Base-by-base conservation (phyloP, 2,797 vertebrate genomes). In the Garrulus glandarius region DNA sequence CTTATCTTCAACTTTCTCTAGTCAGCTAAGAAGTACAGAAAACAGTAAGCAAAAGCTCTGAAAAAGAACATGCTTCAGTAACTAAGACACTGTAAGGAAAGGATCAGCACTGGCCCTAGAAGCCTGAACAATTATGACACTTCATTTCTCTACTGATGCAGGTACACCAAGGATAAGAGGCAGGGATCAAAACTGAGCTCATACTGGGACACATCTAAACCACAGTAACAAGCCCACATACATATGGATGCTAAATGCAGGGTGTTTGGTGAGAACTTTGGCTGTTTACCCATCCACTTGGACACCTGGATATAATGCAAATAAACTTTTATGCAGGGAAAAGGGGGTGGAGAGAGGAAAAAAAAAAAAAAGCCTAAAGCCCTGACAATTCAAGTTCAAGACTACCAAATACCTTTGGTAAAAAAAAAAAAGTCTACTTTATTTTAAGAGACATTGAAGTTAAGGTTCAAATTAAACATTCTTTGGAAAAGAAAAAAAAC, bases 321-420 rank as follows among this genome's bases (percentile, higher is more conserved):
- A 75, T 32, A 77, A 68, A 74, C 4, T 2, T 52, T 74, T 44
- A 41, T 11, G 1, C 1, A 9, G 6, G 5, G 6, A 9, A 23
- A 41, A 24, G 5, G 4, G 18, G 21, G 5, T 32, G 20, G 4
- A 2, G 3, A 11, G 9, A n/a, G 23, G 2, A 3, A 17, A 23
- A 63, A 30, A 17, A 23, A 63, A 30, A 44, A 56, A 11, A 30
- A 46, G 19, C 19, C 37, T 68, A n/a, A 39, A 44, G 2, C 0
- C 1, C n/a, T 37, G 30, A 64, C 2, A 39, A 52, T 30, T 80
- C 9, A 52, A 37, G 34, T 43, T 85, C 26, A 43, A 60, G 32
- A 37, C 17, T 61, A 63, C 3, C 23, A 60, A 63, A 68, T 23
- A 53, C 5, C 11, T 72, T 43, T 9, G 8, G 14, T 46, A 8